Base-by-base conservation (phyloP, 2,888 invertebrate species). In the Therioaphis trifolii region DNA sequence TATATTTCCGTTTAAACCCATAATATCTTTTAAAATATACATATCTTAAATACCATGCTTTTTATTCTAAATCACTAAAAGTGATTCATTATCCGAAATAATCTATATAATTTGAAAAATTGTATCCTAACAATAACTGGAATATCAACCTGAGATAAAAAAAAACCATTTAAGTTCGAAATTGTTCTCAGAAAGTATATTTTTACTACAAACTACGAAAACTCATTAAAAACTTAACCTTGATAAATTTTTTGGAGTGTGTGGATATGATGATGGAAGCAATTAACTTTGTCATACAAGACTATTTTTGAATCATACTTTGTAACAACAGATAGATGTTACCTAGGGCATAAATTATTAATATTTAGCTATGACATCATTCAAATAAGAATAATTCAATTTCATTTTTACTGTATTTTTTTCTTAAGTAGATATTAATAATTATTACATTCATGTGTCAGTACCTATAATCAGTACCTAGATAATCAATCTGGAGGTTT, bases 31-130 rank as follows among this genome's bases (percentile, higher is more conserved):
- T n/a, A n/a, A n/a, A n/a, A n/a, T n/a, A n/a, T n/a, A n/a, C n/a
- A n/a, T n/a, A n/a, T n/a, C n/a, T n/a, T n/a, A n/a, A n/a, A n/a
- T n/a, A n/a, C n/a, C n/a, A n/a, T n/a, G n/a, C n/a, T n/a, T n/a
- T n/a, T n/a, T n/a, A n/a, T n/a, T n/a, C n/a, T n/a, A n/a, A n/a
- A n/a, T n/a, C n/a, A 12, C 46, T 12, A 11, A 14, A 3, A 12
- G 46, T 71, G 46, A 71, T 71, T 29, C n/a, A 71, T 72, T 72
- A 72, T 29, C 72, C 72, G 49, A 49, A 72, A 72, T 72, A 27
- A 49, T 49, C 15, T 0, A 18, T 2, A 9, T 46, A 46, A 14
- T n/a, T n/a, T n/a, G n/a, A 55, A 55, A 55, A 43, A 43, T 43
- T 18, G 7, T 72, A 72, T 49, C 49, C 29, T n/a, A 5, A 18